phyloP scores from a whole-genome alignment of 2,888 invertebrate species.

The Protonemura montana region DNA sequence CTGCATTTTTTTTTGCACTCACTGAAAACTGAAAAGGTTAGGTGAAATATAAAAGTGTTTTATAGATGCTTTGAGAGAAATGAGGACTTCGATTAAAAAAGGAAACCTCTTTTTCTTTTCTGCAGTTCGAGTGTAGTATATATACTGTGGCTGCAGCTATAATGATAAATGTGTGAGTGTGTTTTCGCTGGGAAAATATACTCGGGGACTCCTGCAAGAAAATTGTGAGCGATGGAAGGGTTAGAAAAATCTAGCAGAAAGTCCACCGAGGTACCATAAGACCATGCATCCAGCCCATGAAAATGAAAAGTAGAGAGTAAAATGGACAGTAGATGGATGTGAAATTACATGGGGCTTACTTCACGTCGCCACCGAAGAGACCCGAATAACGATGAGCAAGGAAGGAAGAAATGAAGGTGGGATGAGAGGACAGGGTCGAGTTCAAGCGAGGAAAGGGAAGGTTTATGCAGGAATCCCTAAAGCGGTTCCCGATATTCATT shows the following conservation, averaged over 20 bases:
- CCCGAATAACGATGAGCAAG: neutral
- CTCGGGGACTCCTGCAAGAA: neutral
- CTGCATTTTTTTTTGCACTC: neutral
- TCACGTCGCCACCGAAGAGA: neutral
- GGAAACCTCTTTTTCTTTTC: neutral
- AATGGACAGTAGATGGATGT: neutral
- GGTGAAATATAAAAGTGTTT: neutral
- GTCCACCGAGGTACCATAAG: neutral
- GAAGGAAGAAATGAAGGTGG: neutral
- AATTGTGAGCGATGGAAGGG: slow-evolving; percentile 32
- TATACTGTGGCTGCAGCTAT: neutral
- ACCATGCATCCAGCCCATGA: neutral
- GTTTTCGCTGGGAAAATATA: neutral
- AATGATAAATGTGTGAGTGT: neutral
- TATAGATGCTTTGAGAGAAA: neutral
- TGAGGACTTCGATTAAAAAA: neutral
- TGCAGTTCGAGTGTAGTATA: neutral
- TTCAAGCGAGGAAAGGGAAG: neutral
- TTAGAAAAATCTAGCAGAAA: slow-evolving; percentile 29
- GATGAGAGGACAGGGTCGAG: neutral
- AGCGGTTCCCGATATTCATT: slow-evolving; percentile 41
- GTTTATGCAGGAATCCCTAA: slow-evolving; percentile 27
- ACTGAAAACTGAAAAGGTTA: neutral
- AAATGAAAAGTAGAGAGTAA: neutral
- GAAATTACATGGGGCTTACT: neutral